phyloP scores from a whole-genome alignment of 2,113 vertebrate genomes.

The Grus americana region DNA sequence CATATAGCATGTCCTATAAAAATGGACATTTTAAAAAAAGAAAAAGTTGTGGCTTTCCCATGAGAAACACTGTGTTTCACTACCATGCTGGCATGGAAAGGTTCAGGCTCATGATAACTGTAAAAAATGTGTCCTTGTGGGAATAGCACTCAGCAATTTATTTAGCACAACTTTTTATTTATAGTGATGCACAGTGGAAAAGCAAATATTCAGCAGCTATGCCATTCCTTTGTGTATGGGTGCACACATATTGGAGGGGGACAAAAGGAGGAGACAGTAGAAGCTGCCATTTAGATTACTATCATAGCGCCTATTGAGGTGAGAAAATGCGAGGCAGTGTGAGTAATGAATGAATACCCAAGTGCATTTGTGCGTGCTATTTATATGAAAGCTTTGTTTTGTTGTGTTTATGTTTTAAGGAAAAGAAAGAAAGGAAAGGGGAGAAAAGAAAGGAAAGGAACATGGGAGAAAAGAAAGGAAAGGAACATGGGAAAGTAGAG shows the following conservation, averaged over 20 bases:
- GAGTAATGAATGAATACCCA: not conserved
- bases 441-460: not conserved
- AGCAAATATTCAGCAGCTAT: not conserved
- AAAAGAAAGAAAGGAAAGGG: not conserved
- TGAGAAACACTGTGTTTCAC: not conserved
- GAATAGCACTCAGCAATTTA: not conserved
- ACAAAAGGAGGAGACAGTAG: not conserved
- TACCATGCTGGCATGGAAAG: not conserved
- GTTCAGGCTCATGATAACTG: not conserved
- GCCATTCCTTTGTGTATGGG: not conserved
- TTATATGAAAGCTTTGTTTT: not conserved
- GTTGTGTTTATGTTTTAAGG: not conserved
- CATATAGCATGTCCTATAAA: not conserved
- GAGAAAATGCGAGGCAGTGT: not conserved
- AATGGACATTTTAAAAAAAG: not conserved
- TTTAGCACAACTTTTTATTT: not conserved
- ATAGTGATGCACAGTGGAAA: not conserved
- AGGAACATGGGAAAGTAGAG: not conserved
- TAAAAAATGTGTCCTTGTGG: not conserved
- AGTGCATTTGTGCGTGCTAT: not conserved
- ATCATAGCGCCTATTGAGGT: not conserved
- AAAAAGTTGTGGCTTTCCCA: not conserved
- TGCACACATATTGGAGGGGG: not conserved
- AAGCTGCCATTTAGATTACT: not conserved
- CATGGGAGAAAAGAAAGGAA: not conserved